Conservation (phyloP, 2,113 vertebrate genomes). For the Engystomops pustulosus region DNA sequence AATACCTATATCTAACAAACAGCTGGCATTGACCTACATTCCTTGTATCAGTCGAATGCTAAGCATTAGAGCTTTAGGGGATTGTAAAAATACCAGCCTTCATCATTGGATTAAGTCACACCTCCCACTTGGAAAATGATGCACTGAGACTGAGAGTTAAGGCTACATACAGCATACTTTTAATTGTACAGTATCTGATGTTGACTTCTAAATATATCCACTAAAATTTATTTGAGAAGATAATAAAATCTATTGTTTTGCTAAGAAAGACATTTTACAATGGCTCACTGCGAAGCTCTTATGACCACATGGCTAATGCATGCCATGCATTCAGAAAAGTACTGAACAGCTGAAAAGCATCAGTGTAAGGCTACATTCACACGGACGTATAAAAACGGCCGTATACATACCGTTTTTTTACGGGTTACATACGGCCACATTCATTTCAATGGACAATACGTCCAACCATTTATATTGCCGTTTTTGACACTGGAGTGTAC, state of each 20-base stretch:
- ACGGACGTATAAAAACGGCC: too few relatives aligned
- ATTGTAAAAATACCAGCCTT: slow-evolving; percentile 56
- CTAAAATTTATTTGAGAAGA: not conserved
- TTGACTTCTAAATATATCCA: not conserved
- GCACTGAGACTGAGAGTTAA: slow-evolving; percentile 46
- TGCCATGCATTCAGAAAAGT: too few relatives aligned
- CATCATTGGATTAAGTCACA: slow-evolving; percentile 56
- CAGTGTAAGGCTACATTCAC: too few relatives aligned
- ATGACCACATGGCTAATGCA: too few relatives aligned
- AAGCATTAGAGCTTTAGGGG: slow-evolving; percentile 55
- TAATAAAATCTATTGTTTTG: not conserved
- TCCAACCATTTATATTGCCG: too few relatives aligned
- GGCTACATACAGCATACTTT: slow-evolving; percentile 10
- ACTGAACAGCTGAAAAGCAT: too few relatives aligned
- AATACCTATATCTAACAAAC: slow-evolving; percentile 51
- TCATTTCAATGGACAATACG: too few relatives aligned
- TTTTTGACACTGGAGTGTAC: too few relatives aligned
- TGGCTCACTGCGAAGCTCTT: too few relatives aligned
- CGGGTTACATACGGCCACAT: too few relatives aligned
- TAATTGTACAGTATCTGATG: not conserved
- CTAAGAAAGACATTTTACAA: not conserved
- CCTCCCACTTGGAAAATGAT: slow-evolving; percentile 52
- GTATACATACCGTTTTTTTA: too few relatives aligned
- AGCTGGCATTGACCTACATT: slow-evolving; percentile 59
- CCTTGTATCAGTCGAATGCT: slow-evolving; percentile 50